Evolutionary conservation across 2,888 invertebrate species (phyloP), one percentile per base, ranked within the genome.

Genomic region (Coecobrya sp.): DNA sequence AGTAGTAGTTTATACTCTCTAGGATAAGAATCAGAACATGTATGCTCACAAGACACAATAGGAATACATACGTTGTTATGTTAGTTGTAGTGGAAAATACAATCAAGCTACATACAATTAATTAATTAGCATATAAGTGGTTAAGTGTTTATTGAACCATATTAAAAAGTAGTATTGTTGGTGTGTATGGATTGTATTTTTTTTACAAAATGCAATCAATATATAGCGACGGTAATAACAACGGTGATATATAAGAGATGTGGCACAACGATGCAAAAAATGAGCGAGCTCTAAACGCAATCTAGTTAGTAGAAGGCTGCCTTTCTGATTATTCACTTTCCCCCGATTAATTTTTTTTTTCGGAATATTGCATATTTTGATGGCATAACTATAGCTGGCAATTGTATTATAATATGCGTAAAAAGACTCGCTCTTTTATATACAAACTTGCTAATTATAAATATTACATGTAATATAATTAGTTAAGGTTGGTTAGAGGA

Each of bases 241-340:
- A 27, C 30, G 30, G 68, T 68, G 68, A 27, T 55, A 55, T 55
- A 25, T 22, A 59, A 65, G 22, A 27, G 45, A 25, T 76, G 73
- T 76, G 73, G 73, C 73, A 76, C 73, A 45, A 76, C 45, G 45
- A 76, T 76, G 49, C 73, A 76, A 76, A 49, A 1, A 76, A 49
- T 49, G 73, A 76, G 73, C 45, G 42, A 45, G 73, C 73, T 76
- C 36, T 36, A n/a, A n/a, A n/a, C n/a, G n/a, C n/a, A n/a, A n/a
- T n/a, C n/a, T n/a, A n/a, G n/a, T n/a, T n/a, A n/a, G n/a, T n/a
- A n/a, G n/a, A n/a, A n/a, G n/a, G n/a, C n/a, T n/a, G n/a, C n/a
- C n/a, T n/a, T n/a, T n/a, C n/a, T n/a, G n/a, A n/a, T n/a, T n/a
- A n/a, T n/a, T n/a, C n/a, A n/a, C n/a, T n/a, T n/a, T n/a, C n/a